Evolutionary conservation across 2,888 invertebrate genomes (phyloP).

Genomic region (Capitulum mitella): DNA sequence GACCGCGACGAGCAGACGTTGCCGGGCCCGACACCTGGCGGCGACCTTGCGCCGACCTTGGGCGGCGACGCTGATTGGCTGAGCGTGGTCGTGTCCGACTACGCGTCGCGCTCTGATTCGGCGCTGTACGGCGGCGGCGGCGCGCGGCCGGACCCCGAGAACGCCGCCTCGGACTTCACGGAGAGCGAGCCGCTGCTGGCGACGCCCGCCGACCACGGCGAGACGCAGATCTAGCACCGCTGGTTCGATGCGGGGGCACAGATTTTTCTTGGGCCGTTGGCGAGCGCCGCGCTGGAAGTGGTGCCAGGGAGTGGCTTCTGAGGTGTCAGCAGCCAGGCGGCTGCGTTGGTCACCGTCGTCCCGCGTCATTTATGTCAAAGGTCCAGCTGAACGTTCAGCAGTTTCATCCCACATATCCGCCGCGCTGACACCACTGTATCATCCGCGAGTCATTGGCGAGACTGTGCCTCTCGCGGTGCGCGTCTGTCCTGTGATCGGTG

Average conservation of each 20-base stretch:
- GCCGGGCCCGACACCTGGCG: background rate
- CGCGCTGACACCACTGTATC: too few species aligned
- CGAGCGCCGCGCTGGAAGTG: too few species aligned
- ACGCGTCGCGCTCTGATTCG: slow-evolving; percentile 1
- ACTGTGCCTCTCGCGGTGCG: too few species aligned
- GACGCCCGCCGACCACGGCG: background rate
- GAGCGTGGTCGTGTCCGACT: background rate
- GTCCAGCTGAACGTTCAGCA: too few species aligned
- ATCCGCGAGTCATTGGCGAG: too few species aligned
- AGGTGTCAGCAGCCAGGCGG: too few species aligned
- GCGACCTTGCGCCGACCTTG: background rate
- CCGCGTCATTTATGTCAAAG: too few species aligned
- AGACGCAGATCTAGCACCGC: background rate
- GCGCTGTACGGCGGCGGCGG: background rate
- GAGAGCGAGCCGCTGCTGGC: slow-evolving; percentile 16
- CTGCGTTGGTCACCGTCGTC: too few species aligned
- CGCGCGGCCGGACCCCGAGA: background rate
- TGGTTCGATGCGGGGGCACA: background rate
- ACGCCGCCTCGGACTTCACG: background rate
- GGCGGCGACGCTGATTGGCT: background rate
- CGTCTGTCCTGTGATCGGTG: too few species aligned
- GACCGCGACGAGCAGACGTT: slow-evolving; percentile 14
- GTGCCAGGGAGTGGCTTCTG: too few species aligned
- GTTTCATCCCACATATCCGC: too few species aligned
- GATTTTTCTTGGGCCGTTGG: too few species aligned